Percentiles rank a stretch among this genome's conserved stretches.
Evolutionary conservation across 2,113 vertebrate genomes (phyloP).

Genomic region (Halcyon malimbica): DNA sequence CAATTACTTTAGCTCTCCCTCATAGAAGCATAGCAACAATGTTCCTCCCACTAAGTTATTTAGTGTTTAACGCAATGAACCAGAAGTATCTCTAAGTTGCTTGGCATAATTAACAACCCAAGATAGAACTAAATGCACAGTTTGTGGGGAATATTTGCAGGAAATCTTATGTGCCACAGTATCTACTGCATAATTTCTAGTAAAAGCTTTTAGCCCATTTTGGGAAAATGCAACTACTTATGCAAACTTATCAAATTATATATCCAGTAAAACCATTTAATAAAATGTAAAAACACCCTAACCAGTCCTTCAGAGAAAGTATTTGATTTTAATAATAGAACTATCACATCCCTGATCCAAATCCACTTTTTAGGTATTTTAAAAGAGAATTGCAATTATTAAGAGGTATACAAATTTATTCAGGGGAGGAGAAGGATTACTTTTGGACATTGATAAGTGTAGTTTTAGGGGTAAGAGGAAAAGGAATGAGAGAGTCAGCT

Average conservation of each 20-base stretch:
- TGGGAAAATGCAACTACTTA: neutral
- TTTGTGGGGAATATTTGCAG: neutral
- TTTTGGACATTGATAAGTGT: neutral
- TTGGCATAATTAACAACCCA: neutral
- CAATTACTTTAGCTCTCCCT: neutral
- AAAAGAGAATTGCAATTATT: neutral
- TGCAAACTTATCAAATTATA: neutral
- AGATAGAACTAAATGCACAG: neutral
- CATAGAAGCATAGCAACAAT: neutral
- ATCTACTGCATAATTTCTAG: neutral
- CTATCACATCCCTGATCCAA: neutral
- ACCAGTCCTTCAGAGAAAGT: neutral
- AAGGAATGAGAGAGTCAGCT: neutral
- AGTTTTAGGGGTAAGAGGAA: rapidly evolving
- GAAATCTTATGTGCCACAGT: neutral
- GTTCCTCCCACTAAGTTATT: neutral
- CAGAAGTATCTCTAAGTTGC: neutral
- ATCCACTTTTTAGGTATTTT: neutral
- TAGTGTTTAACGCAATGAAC: neutral
- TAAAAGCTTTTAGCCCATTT: neutral
- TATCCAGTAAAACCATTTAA: neutral
- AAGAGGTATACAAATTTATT: neutral
- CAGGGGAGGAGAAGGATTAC: neutral
- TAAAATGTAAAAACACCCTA: neutral
- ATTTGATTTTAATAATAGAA: neutral